Evolutionary conservation across 2,888 invertebrate species (phyloP).

Genomic region (Nematopogon swammerdamellus): DNA sequence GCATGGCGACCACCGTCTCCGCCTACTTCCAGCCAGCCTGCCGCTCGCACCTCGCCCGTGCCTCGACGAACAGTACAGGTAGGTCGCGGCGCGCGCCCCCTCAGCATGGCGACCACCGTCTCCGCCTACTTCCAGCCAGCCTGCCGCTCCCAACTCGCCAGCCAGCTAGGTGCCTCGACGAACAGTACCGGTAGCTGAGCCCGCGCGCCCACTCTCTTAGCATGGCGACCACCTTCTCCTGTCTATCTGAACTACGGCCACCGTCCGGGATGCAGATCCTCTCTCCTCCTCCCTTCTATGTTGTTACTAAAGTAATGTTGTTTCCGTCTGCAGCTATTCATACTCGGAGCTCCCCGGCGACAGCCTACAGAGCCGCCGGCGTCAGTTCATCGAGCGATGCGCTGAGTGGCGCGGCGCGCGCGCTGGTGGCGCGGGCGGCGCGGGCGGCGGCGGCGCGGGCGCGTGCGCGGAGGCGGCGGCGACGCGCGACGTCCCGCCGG

Average conservation of each 20-base stretch:
- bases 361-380: slow-evolving; percentile 31
- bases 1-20: too few relatives aligned
- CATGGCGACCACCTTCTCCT: too few relatives aligned
- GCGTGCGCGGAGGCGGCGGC: too few relatives aligned
- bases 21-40: too few relatives aligned
- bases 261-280: too few relatives aligned
- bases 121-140: slow-evolving; percentile 3
- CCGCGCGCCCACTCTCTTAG: slow-evolving; percentile 4
- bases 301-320: neutral
- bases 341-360: slow-evolving; percentile 38
- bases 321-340: neutral
- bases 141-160: slow-evolving; percentile 4
- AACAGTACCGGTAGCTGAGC: slow-evolving; percentile 1
- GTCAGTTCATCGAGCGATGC: slow-evolving; percentile 48
- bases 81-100: neutral
- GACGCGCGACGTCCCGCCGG: slow-evolving; percentile 11
- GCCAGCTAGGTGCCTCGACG: slow-evolving; percentile 29
- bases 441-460: slow-evolving; percentile 1
- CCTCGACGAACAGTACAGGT: slow-evolving; percentile 2
- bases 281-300: too few relatives aligned
- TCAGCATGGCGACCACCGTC: slow-evolving; percentile 4
- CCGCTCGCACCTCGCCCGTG: too few relatives aligned
- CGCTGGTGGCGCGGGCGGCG: slow-evolving; percentile 7
- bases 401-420: slow-evolving; percentile 35
- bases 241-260: too few relatives aligned